phyloP scores from a whole-genome alignment of 2,113 vertebrate genomes.

The Corythoichthys haematopterus region DNA sequence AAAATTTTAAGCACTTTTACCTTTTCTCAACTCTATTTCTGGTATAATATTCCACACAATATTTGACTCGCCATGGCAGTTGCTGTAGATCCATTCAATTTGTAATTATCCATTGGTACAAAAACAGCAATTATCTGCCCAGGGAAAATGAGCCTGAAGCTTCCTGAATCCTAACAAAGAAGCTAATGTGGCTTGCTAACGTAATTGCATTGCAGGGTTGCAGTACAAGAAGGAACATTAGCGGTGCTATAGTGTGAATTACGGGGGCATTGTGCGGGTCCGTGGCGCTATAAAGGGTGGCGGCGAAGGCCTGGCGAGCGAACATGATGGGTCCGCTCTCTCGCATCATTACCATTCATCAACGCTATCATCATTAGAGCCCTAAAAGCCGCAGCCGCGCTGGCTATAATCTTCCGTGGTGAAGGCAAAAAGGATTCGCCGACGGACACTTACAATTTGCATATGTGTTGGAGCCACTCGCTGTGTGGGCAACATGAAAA shows the following conservation, averaged over 20 bases:
- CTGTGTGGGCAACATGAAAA: conserved; percentile 33
- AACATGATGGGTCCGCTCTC: conserved; percentile 19
- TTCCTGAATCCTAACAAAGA: neutral
- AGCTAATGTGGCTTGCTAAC: neutral
- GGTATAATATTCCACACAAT: neutral
- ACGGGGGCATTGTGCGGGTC: conserved; percentile 21
- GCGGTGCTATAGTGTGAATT: conserved; percentile 25
- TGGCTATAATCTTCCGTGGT: neutral
- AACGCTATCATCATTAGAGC: conserved; percentile 27
- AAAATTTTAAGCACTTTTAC: too few relatives aligned
- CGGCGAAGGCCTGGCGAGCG: conserved; percentile 10
- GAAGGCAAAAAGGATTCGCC: conserved; percentile 7
- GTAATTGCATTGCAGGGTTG: neutral
- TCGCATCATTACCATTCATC: conserved; percentile 40
- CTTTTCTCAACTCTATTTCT: neutral
- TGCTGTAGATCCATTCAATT: neutral
- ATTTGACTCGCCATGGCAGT: neutral
- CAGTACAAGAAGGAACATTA: conserved; percentile 18
- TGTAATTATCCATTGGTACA: neutral
- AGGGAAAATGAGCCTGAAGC: neutral
- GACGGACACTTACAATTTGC: conserved; percentile 31
- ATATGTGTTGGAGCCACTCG: conserved; percentile 27
- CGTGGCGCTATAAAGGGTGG: conserved; percentile 11
- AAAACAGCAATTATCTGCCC: neutral
- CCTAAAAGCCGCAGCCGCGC: conserved; percentile 17